Evolutionary conservation across 1,140 invertebrate species (phyloP).

Genomic region (Sesamia nonagrioides): DNA sequence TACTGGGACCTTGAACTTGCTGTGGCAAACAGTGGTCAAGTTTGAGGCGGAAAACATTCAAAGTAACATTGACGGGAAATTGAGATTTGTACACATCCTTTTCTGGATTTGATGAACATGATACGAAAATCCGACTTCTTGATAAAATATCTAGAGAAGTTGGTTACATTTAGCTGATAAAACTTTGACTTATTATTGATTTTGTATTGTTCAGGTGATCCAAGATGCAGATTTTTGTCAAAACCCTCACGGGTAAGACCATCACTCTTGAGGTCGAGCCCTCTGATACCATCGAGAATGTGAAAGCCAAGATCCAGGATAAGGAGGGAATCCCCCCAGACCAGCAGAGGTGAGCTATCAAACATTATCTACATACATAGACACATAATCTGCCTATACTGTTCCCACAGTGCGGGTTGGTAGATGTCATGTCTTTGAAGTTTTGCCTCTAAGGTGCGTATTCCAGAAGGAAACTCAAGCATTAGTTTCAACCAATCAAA

Average conservation of each 20-base stretch:
- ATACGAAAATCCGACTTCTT: no score
- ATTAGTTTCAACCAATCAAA: no score
- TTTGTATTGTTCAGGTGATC: constrained; percentile 58
- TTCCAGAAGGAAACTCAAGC: no score
- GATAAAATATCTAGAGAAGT: background rate
- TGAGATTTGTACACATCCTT: background rate
- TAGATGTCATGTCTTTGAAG: no score
- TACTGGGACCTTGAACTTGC: constrained; percentile 5
- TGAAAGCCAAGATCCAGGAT: constrained; percentile 97
- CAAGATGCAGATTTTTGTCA: constrained; percentile 98
- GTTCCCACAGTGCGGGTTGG: no score
- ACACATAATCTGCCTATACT: no score
- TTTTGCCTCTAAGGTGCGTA: no score
- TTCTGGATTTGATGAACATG: background rate
- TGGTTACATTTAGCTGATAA: background rate
- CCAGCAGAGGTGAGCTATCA: constrained; percentile 89
- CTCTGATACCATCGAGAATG: constrained; percentile 97
- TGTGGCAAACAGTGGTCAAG: constrained; percentile 10
- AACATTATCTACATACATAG: background rate
- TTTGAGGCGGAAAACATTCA: background rate
- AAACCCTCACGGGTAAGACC: constrained; percentile 97
- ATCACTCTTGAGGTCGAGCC: constrained; percentile 97
- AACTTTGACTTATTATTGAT: background rate
- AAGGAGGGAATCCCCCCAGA: constrained; percentile 97
- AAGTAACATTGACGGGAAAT: background rate